Conservation (phyloP, 2,113 vertebrate genomes). For the Corythornis madagascariensis region DNA sequence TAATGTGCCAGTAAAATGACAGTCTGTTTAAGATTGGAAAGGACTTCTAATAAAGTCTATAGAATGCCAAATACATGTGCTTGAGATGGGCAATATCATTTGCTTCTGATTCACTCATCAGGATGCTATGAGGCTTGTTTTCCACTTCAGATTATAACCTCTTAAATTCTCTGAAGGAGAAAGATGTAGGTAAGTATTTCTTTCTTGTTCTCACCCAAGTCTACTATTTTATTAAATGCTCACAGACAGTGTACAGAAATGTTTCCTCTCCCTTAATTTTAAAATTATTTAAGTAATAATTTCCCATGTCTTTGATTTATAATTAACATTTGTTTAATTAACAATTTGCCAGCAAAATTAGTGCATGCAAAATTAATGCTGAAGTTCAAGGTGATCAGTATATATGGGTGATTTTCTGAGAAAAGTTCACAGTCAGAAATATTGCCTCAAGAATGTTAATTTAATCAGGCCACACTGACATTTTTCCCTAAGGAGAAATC, state of each 20-base stretch:
- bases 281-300: neutral
- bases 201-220: neutral
- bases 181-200: neutral
- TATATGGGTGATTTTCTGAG: neutral
- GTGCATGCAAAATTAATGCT: neutral
- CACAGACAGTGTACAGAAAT: neutral
- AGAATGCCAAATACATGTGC: neutral
- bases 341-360: neutral
- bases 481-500: slow-evolving; percentile 8
- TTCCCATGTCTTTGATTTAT: neutral
- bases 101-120: neutral
- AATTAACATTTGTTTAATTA: neutral
- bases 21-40: neutral
- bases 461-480: slow-evolving; percentile 52
- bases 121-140: neutral
- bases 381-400: slow-evolving; percentile 23
- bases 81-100: neutral
- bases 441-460: slow-evolving; percentile 34
- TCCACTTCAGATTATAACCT: neutral
- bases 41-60: neutral
- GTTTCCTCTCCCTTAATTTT: neutral
- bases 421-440: slow-evolving; percentile 30
- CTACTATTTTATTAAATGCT: neutral
- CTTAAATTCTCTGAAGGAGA: neutral
- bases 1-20: neutral